A percentile compares a stretch with the other conserved stretches of the same genome.
Conservation (phyloP, 2,888 invertebrate species). For the Yponomeuta sedellus region DNA sequence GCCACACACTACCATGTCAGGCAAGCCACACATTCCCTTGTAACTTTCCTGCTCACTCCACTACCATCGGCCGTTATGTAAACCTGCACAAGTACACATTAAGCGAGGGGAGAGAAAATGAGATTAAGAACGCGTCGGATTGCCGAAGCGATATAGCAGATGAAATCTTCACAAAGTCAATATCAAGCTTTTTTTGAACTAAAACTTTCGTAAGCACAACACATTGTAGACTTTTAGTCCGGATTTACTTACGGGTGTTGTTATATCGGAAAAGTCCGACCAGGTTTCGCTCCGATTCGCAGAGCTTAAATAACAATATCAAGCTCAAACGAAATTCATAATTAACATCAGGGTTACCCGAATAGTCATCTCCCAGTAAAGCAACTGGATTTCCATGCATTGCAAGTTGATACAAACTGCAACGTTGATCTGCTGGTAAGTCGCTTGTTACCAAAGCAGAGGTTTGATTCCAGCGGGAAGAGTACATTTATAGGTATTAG, state of each 20-base stretch:
- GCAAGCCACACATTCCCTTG: not conserved
- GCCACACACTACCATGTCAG: too few species aligned
- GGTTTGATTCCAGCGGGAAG: too few species aligned
- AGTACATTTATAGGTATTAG: too few species aligned
- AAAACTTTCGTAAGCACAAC: too few species aligned
- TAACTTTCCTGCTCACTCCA: not conserved
- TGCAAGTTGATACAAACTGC: not conserved
- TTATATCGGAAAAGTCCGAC: too few species aligned
- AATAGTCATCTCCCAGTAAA: not conserved
- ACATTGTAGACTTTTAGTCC: too few species aligned
- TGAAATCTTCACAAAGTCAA: constrained; percentile 16
- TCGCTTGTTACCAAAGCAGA: too few species aligned
- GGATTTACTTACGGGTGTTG: too few species aligned
- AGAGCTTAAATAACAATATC: too few species aligned
- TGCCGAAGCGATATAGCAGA: not conserved
- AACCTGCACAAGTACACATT: constrained; percentile 23
- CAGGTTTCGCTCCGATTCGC: too few species aligned
- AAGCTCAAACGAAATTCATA: not conserved
- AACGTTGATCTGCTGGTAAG: too few species aligned
- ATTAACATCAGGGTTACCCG: not conserved
- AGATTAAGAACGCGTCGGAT: constrained; percentile 21
- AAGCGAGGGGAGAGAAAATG: constrained; percentile 26
- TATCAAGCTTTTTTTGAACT: too few species aligned
- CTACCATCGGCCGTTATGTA: not conserved
- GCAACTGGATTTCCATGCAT: not conserved